These are phyloP conservation scores for Pelmatolapia mariae DNA, from an alignment of 2,113 vertebrate genomes.

Conservation along the genomic window DNA sequence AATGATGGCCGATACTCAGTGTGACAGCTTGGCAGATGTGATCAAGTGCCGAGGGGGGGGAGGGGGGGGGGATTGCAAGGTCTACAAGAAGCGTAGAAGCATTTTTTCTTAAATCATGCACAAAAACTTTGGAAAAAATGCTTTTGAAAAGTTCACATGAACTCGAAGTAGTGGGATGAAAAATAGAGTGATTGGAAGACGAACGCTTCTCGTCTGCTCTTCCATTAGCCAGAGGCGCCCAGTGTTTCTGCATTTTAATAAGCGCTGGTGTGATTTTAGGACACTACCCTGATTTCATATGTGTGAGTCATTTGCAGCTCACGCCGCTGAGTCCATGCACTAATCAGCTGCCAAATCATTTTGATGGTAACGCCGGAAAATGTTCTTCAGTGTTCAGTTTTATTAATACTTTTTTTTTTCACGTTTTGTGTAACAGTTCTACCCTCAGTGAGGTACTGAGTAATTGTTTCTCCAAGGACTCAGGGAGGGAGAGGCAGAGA, in stretches of 20 bases:
- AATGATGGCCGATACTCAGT: neutral
- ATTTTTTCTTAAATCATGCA: neutral
- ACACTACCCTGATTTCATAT: neutral
- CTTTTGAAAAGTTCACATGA: neutral
- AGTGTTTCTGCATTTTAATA: conserved; percentile 17
- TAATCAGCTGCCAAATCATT: neutral
- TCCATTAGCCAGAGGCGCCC: conserved; percentile 1
- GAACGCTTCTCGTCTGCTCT: neutral
- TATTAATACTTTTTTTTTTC: neutral
- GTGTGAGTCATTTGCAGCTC: neutral
- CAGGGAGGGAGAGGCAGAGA: neutral
- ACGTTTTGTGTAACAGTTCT: neutral
- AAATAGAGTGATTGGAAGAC: neutral
- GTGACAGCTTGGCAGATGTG: neutral
- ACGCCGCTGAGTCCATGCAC: neutral
- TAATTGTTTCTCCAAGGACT: neutral
- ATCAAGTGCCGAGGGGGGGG: neutral
- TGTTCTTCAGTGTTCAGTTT: neutral
- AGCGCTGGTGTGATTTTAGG: neutral
- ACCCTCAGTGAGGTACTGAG: neutral
- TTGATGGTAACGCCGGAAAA: neutral
- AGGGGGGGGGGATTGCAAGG: neutral
- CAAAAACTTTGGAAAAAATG: neutral
- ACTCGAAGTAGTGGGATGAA: neutral
- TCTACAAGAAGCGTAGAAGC: neutral